phyloP scores from a whole-genome alignment of 2,113 vertebrate genomes.

The Dicerorhinus sumatrensis region DNA sequence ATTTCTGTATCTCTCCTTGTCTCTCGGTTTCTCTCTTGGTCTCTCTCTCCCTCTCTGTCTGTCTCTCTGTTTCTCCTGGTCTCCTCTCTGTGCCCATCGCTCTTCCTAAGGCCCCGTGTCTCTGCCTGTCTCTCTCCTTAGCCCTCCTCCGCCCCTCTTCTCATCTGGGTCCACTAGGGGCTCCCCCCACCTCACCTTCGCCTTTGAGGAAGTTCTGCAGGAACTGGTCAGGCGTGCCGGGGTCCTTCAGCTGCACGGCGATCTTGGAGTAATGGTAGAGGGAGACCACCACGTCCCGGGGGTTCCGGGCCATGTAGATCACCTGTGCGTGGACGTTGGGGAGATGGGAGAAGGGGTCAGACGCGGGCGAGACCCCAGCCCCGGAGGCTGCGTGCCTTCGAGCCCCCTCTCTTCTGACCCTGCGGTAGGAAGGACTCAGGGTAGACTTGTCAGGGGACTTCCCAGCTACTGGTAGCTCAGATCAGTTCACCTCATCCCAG shows the following conservation, averaged over 20 bases:
- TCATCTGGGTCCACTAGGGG: background rate
- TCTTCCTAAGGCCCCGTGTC: accelerated
- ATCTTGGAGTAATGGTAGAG: slow-evolving; percentile 84
- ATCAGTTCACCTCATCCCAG: no score
- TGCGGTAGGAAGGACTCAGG: background rate
- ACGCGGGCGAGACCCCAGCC: background rate
- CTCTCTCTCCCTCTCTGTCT: background rate
- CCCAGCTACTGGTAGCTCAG: background rate
- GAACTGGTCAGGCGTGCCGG: slow-evolving; percentile 71
- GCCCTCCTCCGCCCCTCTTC: background rate
- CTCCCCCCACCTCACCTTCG: background rate
- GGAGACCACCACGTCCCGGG: slow-evolving; percentile 79
- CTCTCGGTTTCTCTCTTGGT: background rate
- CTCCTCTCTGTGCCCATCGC: background rate
- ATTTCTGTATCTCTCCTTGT: accelerated
- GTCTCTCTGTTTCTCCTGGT: background rate
- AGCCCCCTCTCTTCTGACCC: background rate
- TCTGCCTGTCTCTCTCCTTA: background rate
- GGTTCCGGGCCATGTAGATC: slow-evolving; percentile 80
- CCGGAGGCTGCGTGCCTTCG: accelerated
- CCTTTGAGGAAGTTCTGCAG: slow-evolving; percentile 82
- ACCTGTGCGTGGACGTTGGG: background rate
- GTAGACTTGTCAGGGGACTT: background rate
- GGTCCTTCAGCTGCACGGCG: slow-evolving; percentile 77
- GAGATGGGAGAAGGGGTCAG: background rate